Evolutionary conservation across 2,888 invertebrate species (phyloP).

Genomic region (Ophion costatus): DNA sequence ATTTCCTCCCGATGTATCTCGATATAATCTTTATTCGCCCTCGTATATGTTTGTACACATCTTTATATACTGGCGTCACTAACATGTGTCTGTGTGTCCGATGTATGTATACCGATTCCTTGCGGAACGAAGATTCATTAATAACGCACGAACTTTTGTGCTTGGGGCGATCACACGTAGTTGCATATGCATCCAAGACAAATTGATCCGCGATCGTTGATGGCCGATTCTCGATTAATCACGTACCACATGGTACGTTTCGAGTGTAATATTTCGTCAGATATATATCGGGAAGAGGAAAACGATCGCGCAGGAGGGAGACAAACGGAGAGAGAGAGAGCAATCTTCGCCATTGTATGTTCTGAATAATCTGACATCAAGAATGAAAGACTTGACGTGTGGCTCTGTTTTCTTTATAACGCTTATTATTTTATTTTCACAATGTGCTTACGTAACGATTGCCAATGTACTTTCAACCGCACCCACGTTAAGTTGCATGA

Average conservation of each 20-base stretch:
- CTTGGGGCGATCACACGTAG: constrained; percentile 48
- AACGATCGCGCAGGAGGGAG: background rate
- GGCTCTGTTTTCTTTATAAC: constrained; percentile 41
- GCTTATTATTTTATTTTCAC: constrained; percentile 45
- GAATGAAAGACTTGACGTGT: constrained; percentile 44
- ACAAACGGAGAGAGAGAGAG: constrained; percentile 23
- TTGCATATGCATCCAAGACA: constrained; percentile 70
- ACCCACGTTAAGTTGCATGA: constrained; percentile 31
- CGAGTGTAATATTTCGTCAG: constrained; percentile 42
- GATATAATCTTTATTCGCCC: constrained; percentile 45
- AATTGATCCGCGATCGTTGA: constrained; percentile 75
- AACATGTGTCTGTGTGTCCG: background rate
- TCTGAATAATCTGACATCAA: constrained; percentile 46
- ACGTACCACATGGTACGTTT: constrained; percentile 73
- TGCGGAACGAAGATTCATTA: constrained; percentile 70
- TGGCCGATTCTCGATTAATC: constrained; percentile 75
- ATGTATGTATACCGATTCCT: constrained; percentile 46
- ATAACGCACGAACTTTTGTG: constrained; percentile 73
- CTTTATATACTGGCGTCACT: background rate
- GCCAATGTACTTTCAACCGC: constrained; percentile 10
- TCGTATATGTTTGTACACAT: constrained; percentile 3
- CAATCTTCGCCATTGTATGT: constrained; percentile 56
- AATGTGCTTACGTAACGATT: constrained; percentile 25
- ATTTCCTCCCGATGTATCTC: constrained; percentile 46
- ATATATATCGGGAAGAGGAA: constrained; percentile 13